phyloP scores from a whole-genome alignment of 2,888 invertebrate species.

The Cephalotes varians region DNA sequence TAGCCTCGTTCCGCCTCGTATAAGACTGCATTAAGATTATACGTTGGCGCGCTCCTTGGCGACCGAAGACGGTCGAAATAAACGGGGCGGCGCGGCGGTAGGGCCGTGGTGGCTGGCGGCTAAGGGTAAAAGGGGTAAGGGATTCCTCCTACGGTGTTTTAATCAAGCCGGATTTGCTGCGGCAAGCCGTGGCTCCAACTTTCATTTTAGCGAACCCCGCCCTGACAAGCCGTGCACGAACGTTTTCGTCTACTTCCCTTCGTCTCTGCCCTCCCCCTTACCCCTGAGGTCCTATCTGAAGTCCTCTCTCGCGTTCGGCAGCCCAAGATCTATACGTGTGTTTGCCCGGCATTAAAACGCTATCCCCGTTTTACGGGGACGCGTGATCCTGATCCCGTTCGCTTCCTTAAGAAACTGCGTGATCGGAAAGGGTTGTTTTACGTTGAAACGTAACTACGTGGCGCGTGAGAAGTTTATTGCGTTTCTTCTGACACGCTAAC shows the following conservation, averaged over 20 bases:
- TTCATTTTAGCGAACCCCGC: constrained; percentile 84
- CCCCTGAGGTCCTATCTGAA: constrained; percentile 46
- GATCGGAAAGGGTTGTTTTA: constrained; percentile 44
- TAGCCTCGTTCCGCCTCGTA: constrained; percentile 85
- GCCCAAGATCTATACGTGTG: constrained; percentile 60
- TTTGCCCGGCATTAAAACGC: constrained; percentile 82
- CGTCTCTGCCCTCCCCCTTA: constrained; percentile 37
- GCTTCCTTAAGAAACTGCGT: constrained; percentile 67
- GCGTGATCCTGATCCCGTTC: constrained; percentile 65
- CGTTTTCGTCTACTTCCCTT: constrained; percentile 72
- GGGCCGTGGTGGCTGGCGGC: constrained; percentile 71
- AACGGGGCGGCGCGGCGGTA: constrained; percentile 68
- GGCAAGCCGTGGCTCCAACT: constrained; percentile 85
- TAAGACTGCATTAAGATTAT: constrained; percentile 86
- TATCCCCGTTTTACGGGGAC: constrained; percentile 73
- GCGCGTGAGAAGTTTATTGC: constrained; percentile 20
- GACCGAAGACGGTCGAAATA: constrained; percentile 78
- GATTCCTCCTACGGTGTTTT: constrained; percentile 85
- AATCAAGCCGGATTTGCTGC: constrained; percentile 86
- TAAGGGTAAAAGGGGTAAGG: constrained; percentile 80
- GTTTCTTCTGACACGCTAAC: not conserved
- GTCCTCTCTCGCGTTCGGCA: constrained; percentile 65
- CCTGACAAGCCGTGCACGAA: constrained; percentile 75
- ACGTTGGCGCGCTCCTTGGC: constrained; percentile 81
- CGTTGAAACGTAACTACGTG: constrained; percentile 37